These are phyloP conservation scores for Callopanchax toddi DNA, from an alignment of 2,113 vertebrate species.

Conservation along the genomic window DNA sequence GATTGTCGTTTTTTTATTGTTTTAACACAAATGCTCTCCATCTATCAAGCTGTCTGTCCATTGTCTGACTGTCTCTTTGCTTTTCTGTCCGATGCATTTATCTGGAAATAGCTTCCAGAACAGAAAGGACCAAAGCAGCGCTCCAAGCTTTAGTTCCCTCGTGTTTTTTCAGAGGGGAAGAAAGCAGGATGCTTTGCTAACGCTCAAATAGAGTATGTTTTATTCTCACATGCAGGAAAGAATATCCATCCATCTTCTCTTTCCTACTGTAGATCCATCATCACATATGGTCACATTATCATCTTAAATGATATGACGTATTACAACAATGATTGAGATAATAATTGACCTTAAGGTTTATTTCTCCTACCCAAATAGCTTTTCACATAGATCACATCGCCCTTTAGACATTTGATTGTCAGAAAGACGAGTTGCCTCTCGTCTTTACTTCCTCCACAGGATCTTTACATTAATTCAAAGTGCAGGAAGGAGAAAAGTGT, in stretches of 20 bases:
- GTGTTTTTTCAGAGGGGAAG: slow-evolving; percentile 21
- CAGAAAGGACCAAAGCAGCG: slow-evolving; percentile 24
- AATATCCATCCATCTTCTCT: no score
- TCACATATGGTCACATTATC: background rate
- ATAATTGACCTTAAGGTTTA: background rate
- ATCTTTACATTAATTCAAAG: slow-evolving; percentile 34
- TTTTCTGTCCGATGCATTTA: slow-evolving; percentile 22
- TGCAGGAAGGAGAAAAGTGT: slow-evolving; percentile 14
- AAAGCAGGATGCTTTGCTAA: slow-evolving; percentile 46
- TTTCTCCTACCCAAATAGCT: background rate
- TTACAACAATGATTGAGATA: background rate
- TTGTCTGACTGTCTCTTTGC: slow-evolving; percentile 15
- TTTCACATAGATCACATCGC: background rate
- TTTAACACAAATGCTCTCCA: background rate
- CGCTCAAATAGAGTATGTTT: slow-evolving; percentile 24
- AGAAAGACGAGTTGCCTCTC: slow-evolving; percentile 1
- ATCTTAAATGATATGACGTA: background rate
- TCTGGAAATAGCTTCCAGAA: slow-evolving; percentile 29
- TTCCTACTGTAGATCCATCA: background rate
- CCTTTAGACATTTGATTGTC: slow-evolving; percentile 11
- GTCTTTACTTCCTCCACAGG: slow-evolving; percentile 19
- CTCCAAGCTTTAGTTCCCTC: slow-evolving; percentile 30
- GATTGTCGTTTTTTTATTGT: background rate
- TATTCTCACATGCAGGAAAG: background rate
- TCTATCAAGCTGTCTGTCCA: slow-evolving; percentile 1